Evolutionary conservation across 92 coral and sea anemone genomes (phyloP), one percentile per base, ranked within the genome.

Genomic region (Pocillopora meandrina): DNA sequence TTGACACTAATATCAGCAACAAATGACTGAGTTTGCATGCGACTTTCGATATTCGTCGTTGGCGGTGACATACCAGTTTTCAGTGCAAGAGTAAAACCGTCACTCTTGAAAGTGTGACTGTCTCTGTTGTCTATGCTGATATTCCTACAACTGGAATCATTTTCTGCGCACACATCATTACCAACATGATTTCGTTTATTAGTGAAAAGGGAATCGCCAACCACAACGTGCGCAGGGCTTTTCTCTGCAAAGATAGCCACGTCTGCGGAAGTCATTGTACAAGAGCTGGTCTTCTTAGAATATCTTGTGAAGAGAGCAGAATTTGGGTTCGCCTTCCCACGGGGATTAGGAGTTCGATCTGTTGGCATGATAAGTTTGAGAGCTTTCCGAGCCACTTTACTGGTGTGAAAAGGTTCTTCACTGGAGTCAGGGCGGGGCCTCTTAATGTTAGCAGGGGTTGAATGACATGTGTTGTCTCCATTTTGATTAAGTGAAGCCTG

Each of bases 341-440:
- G 49, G 19, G 13, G 63, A 62, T 21, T 33, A 20, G 61, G 2
- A 3, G 13, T 7, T 56, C 10, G 62, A 72, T 9, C 35, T 13
- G 69, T 34, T 58, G 80, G 86, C 74, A 83, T 83, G 49, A 73
- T 16, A 49, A 83, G 86, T n/a, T 63, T 83, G 11, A 72, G 65
- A 15, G 72, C 60, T 55, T 74, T 74, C 14, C 61, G 71, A 12
- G 73, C 77, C 61, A 61, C 85, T 47, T 81, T 81, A 36, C 60
- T 35, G 17, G 77, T 58, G 21, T 16, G 85, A 12, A 77, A 36
- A 18, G 60, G 47, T 13, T 60, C 69, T 59, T 13, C 9, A 36
- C 49, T 21, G 14, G 68, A 12, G 13, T 34, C 64, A 21, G 23
- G n/a, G 20, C 35, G 73, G 23, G 56, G 56, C 63, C 80, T 73